A percentile compares a stretch with the other conserved stretches of the same genome.
Conservation (phyloP, 2,888 invertebrate species). For the Parnassius glacialis region DNA sequence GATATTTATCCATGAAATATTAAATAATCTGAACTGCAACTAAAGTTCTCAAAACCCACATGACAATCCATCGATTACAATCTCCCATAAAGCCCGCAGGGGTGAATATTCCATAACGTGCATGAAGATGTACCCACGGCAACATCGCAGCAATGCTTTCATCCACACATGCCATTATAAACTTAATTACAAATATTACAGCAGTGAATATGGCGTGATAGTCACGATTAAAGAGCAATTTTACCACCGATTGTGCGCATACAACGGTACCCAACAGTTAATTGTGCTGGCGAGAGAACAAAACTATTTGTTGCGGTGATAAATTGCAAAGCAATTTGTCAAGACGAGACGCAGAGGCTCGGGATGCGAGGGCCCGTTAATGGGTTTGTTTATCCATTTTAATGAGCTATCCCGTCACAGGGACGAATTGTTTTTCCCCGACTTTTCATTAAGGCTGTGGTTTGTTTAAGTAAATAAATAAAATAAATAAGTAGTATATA, state of each 20-base stretch:
- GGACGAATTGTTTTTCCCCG: slow-evolving; percentile 19
- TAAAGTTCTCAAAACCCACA: slow-evolving; percentile 39
- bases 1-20: slow-evolving; percentile 8
- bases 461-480: background rate
- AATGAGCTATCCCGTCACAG: slow-evolving; percentile 24
- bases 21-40: slow-evolving; percentile 42
- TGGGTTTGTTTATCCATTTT: slow-evolving; percentile 30
- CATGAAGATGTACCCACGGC: slow-evolving; percentile 30
- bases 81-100: slow-evolving; percentile 40
- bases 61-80: slow-evolving; percentile 50
- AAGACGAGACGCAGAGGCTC: slow-evolving; percentile 21
- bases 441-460: slow-evolving; percentile 13
- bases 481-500: too few relatives aligned
- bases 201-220: background rate
- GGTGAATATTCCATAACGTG: slow-evolving; percentile 57
- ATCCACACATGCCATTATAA: slow-evolving; percentile 5
- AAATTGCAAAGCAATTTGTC: slow-evolving; percentile 34
- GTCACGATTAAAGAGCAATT: slow-evolving; percentile 18
- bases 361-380: slow-evolving; percentile 27
- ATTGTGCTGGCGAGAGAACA: slow-evolving; percentile 31
- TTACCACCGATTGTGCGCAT: slow-evolving; percentile 6
- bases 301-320: slow-evolving; percentile 35
- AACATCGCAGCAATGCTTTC: slow-evolving; percentile 3
- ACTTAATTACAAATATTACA: background rate
- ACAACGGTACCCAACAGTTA: slow-evolving; percentile 29